These are phyloP conservation scores for Ryuthela nishihirai DNA, from an alignment of 2,888 invertebrate genomes.

Conservation along the genomic window DNA sequence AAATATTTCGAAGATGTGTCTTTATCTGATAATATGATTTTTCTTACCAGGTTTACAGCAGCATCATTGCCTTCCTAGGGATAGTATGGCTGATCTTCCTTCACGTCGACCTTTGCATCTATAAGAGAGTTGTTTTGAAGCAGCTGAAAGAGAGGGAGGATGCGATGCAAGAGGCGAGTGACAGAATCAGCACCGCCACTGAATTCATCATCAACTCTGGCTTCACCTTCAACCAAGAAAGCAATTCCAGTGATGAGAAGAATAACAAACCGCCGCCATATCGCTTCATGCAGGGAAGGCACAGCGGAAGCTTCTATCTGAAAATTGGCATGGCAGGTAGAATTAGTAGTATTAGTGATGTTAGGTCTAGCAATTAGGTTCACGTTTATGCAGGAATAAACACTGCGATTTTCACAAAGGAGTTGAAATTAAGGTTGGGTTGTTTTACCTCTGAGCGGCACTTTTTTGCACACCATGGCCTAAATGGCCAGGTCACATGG, in stretches of 20 bases:
- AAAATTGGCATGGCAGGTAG: constrained; percentile 69
- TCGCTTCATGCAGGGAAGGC: constrained; percentile 56
- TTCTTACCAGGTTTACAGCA: constrained; percentile 63
- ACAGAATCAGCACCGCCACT: constrained; percentile 35
- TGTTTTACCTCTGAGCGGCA: too few species aligned
- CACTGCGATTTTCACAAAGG: too few species aligned
- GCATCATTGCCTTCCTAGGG: constrained; percentile 59
- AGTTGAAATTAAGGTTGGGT: too few species aligned
- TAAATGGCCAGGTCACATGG: too few species aligned
- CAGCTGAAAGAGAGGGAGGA: constrained; percentile 25
- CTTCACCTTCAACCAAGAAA: neutral
- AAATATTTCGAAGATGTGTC: neutral
- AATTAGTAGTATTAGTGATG: constrained; percentile 25
- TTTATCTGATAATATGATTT: constrained; percentile 38
- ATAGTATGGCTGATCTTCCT: constrained; percentile 61
- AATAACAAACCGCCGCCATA: constrained; percentile 23
- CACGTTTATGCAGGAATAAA: too few species aligned
- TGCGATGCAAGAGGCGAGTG: constrained; percentile 29
- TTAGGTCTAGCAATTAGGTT: too few species aligned
- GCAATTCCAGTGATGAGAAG: constrained; percentile 13
- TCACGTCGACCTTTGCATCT: constrained; percentile 61
- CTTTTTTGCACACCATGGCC: too few species aligned
- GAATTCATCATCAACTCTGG: constrained; percentile 39
- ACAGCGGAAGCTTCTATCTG: constrained; percentile 68
- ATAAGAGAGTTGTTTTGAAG: constrained; percentile 46